phyloP scores from a whole-genome alignment of 2,888 invertebrate genomes.

The Sphecodes monilicornis region DNA sequence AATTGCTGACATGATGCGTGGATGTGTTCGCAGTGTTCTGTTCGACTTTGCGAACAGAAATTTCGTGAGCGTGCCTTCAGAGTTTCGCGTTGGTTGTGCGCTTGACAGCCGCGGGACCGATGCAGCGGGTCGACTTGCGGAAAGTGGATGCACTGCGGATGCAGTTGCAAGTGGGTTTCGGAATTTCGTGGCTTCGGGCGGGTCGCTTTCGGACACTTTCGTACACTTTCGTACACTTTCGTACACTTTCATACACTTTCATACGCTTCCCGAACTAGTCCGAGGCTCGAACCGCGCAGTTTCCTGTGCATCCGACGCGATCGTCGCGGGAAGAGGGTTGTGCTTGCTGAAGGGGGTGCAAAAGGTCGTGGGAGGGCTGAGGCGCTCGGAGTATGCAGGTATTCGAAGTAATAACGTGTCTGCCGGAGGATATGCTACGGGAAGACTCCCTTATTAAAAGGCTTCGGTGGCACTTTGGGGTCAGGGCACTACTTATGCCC shows the following conservation, averaged over 20 bases:
- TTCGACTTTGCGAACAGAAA: slow-evolving; percentile 48
- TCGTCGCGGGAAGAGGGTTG: not conserved
- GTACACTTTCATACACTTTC: not conserved
- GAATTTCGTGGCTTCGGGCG: slow-evolving; percentile 27
- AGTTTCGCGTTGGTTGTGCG: slow-evolving; percentile 55
- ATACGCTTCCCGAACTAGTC: not conserved
- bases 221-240: not conserved
- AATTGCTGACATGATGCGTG: not conserved
- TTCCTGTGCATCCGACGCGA: not conserved
- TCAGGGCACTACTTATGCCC: slow-evolving; percentile 65
- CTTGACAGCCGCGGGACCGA: slow-evolving; percentile 61
- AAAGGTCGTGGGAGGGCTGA: slow-evolving; percentile 24
- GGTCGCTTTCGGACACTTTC: not conserved
- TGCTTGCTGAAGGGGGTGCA: not conserved
- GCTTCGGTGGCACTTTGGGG: slow-evolving; percentile 74
- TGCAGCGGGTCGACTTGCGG: slow-evolving; percentile 19
- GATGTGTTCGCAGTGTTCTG: not conserved
- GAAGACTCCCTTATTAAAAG: slow-evolving; percentile 76
- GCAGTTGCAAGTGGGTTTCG: not conserved
- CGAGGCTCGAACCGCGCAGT: not conserved
- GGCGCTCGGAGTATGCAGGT: slow-evolving; percentile 72
- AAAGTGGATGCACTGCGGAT: slow-evolving; percentile 14
- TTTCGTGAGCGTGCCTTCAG: slow-evolving; percentile 59
- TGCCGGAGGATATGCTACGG: slow-evolving; percentile 51
- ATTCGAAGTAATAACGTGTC: slow-evolving; percentile 76